Evolutionary conservation across 2,113 vertebrate species (phyloP).

Genomic region (Labeo rohita): DNA sequence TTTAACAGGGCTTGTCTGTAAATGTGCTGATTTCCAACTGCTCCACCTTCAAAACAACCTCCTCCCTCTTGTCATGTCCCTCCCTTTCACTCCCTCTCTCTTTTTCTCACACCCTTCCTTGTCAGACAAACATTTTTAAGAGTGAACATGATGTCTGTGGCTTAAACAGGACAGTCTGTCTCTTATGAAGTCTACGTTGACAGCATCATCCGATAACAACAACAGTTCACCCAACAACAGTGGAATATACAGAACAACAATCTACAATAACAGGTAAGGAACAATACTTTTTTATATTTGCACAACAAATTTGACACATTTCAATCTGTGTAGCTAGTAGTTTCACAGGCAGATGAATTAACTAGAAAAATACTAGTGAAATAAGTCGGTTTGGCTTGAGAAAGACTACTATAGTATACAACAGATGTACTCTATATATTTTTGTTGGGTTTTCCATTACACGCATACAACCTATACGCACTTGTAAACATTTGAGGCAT

Average conservation of each 20-base stretch:
- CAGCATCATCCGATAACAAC: not conserved
- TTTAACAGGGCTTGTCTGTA: constrained; percentile 17
- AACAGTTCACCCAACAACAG: not conserved
- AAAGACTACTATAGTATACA: not conserved
- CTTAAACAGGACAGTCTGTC: constrained; percentile 7
- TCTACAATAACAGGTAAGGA: constrained; percentile 27
- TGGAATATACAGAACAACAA: not conserved
- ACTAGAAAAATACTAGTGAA: not conserved
- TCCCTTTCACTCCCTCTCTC: constrained; percentile 27
- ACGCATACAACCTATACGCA: not conserved
- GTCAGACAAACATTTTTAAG: constrained; percentile 28
- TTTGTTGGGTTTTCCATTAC: not conserved
- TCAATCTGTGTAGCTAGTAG: not conserved
- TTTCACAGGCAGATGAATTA: not conserved
- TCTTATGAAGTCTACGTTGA: not conserved
- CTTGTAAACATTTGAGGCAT: not conserved
- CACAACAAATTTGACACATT: not conserved
- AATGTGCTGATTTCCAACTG: constrained; percentile 16
- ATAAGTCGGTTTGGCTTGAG: not conserved
- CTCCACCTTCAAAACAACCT: constrained; percentile 44
- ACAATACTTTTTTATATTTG: not conserved
- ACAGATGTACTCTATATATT: not conserved
- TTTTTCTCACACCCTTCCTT: not conserved
- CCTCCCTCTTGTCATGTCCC: not conserved
- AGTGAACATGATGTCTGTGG: constrained; percentile 13